These are phyloP conservation scores for Ophraella communa DNA, from an alignment of 2,888 invertebrate species.

Conservation along the genomic window DNA sequence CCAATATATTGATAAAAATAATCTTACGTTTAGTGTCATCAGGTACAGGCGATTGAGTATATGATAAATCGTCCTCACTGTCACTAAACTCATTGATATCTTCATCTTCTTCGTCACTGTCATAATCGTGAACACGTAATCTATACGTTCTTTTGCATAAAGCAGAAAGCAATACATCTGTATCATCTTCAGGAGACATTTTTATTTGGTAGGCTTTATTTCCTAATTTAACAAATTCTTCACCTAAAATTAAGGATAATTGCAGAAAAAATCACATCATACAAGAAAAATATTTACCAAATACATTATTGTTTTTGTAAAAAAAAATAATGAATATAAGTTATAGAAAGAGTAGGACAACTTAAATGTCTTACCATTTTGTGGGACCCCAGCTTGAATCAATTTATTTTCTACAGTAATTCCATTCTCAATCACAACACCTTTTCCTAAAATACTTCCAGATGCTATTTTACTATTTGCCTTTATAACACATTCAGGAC, in stretches of 20 bases:
- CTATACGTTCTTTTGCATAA: conserved; percentile 48
- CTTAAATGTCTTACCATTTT: conserved; percentile 50
- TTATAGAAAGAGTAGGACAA: no score
- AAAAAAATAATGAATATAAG: no score
- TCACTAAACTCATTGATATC: conserved; percentile 65
- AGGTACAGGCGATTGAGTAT: conserved; percentile 70
- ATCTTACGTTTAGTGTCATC: conserved; percentile 79
- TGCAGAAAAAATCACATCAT: neutral
- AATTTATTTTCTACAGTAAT: conserved; percentile 49
- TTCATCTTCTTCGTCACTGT: conserved; percentile 32
- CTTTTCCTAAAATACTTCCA: conserved; percentile 69
- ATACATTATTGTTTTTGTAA: no score
- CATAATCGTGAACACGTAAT: conserved; percentile 46
- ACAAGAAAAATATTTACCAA: no score
- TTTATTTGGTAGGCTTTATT: conserved; percentile 53
- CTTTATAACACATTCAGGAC: conserved; percentile 67
- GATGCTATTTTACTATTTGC: conserved; percentile 64
- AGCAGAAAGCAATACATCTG: conserved; percentile 60
- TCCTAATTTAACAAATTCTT: conserved; percentile 51
- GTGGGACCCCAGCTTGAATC: conserved; percentile 52
- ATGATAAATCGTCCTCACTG: conserved; percentile 65
- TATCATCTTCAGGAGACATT: conserved; percentile 57
- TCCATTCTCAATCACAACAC: conserved; percentile 54
- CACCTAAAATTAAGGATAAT: conserved; percentile 35
- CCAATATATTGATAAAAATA: neutral